These are phyloP conservation scores for Margaritifera margaritifera DNA, from an alignment of 2,888 invertebrate species.

Conservation along the genomic window DNA sequence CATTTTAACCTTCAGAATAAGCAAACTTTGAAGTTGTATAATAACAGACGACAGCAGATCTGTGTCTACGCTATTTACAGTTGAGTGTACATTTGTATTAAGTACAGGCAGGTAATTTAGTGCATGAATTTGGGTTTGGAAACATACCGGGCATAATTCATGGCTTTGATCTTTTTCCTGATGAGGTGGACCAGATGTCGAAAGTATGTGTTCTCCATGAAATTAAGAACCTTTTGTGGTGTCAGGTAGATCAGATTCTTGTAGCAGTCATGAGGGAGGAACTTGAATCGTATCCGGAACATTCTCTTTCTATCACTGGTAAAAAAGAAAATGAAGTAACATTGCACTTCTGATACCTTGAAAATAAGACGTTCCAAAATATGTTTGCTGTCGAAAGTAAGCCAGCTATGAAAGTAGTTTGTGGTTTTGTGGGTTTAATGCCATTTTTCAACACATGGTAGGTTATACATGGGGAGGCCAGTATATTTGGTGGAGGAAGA, in stretches of 20 bases:
- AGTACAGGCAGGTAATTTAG: too few relatives aligned
- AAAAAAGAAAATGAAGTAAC: background rate
- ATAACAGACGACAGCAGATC: too few relatives aligned
- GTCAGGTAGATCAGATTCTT: slow-evolving; percentile 80
- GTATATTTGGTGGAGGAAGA: too few relatives aligned
- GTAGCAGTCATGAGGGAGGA: slow-evolving; percentile 84
- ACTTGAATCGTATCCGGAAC: slow-evolving; percentile 82
- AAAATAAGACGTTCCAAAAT: background rate
- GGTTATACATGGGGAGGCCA: too few relatives aligned
- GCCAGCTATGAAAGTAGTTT: background rate
- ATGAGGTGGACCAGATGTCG: slow-evolving; percentile 54
- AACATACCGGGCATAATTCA: background rate
- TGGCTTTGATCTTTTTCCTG: slow-evolving; percentile 41
- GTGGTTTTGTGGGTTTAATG: too few relatives aligned
- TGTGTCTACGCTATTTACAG: too few relatives aligned
- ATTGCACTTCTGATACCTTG: background rate
- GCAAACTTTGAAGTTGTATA: too few relatives aligned
- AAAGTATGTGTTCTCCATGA: slow-evolving; percentile 79
- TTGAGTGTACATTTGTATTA: too few relatives aligned
- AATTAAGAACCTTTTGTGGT: slow-evolving; percentile 81
- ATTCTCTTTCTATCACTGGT: slow-evolving; percentile 74
- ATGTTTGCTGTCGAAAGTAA: background rate
- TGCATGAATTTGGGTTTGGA: too few relatives aligned
- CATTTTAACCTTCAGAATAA: too few relatives aligned
- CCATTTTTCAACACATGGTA: too few relatives aligned